Conservation (phyloP, 2,888 invertebrate genomes). For the Phyllotreta cruciferae region DNA sequence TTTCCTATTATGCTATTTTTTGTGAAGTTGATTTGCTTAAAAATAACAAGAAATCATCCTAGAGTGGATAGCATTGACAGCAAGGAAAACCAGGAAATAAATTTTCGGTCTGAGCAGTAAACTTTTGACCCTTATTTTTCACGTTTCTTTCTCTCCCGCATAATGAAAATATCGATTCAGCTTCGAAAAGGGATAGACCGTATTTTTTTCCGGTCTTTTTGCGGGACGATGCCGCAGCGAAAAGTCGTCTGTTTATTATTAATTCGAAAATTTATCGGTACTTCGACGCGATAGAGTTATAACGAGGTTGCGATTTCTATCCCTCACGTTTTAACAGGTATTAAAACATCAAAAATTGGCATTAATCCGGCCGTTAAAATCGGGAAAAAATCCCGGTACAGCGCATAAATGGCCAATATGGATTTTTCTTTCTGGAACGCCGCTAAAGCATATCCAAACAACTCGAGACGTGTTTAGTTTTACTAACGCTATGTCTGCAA, state of each 20-base stretch:
- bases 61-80: too few species aligned
- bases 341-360: too few species aligned
- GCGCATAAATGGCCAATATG: too few species aligned
- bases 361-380: too few species aligned
- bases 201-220: slow-evolving; percentile 10
- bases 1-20: too few species aligned
- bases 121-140: slow-evolving; percentile 33
- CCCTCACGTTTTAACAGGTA: too few species aligned
- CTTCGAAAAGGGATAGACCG: not conserved
- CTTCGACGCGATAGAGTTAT: not conserved
- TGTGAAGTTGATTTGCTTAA: too few species aligned
- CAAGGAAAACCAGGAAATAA: slow-evolving; percentile 14
- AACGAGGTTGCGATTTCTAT: not conserved
- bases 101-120: slow-evolving; percentile 26
- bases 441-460: too few species aligned
- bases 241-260: slow-evolving; percentile 12
- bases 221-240: not conserved
- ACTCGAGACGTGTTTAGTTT: slow-evolving; percentile 13
- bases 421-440: too few species aligned
- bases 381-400: too few species aligned
- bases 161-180: slow-evolving; percentile 26
- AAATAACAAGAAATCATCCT: too few species aligned
- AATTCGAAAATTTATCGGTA: slow-evolving; percentile 18
- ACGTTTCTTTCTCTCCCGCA: slow-evolving; percentile 24
- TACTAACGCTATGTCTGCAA: not conserved